phyloP scores from a whole-genome alignment of 2,797 vertebrate genomes.

The Enteromius afrohamiltoni region DNA sequence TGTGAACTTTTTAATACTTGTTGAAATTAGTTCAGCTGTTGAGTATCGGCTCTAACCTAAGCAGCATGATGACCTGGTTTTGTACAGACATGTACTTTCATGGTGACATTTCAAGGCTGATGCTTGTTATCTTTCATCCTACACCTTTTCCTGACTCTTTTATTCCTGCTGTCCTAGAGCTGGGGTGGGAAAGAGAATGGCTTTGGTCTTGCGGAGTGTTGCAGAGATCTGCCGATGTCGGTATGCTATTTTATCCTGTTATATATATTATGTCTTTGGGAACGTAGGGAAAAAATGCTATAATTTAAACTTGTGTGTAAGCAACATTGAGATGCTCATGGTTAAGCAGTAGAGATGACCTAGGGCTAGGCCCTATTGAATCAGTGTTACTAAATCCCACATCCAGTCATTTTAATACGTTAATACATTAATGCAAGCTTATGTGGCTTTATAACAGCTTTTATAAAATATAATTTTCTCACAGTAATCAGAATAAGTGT shows the following conservation, averaged over 20 bases:
- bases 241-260: conserved; percentile 69
- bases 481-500: not conserved
- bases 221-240: conserved; percentile 90
- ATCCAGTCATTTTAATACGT: not conserved
- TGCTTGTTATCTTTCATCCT: conserved; percentile 62
- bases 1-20: not conserved
- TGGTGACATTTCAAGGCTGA: conserved; percentile 59
- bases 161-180: conserved; percentile 75
- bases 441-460: not conserved
- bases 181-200: conserved; percentile 98
- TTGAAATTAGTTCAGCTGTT: conserved; percentile 14
- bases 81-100: conserved; percentile 11
- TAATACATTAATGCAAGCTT: not conserved
- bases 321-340: not conserved
- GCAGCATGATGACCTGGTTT: conserved; percentile 27
- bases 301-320: not conserved
- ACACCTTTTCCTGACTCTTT: conserved; percentile 33
- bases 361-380: not conserved
- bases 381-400: not conserved
- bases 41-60: not conserved
- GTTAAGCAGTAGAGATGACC: not conserved
- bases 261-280: not conserved
- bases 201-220: conserved; percentile 95
- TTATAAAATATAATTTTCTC: not conserved
- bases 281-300: not conserved